These are phyloP conservation scores for Cheiracanthium punctorium DNA, from an alignment of 2,888 invertebrate species.

Conservation along the genomic window DNA sequence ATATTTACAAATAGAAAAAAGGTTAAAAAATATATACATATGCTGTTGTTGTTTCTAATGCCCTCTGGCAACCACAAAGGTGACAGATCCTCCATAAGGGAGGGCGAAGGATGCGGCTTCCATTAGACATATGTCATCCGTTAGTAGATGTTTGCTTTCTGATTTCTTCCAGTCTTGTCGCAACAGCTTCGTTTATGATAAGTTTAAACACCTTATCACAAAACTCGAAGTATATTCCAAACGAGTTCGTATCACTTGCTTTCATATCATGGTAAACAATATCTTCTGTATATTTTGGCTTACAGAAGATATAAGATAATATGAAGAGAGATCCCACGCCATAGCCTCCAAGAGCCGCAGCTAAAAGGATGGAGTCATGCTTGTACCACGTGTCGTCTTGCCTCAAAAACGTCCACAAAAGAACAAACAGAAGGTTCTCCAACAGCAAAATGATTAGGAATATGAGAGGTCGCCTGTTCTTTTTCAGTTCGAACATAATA, in stretches of 20 bases:
- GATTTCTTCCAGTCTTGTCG: constrained; percentile 50
- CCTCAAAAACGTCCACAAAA: constrained; percentile 58
- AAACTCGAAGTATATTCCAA: constrained; percentile 73
- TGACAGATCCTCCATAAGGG: too few relatives aligned
- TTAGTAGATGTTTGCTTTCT: constrained; percentile 20
- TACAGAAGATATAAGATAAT: constrained; percentile 69
- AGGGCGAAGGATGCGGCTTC: too few relatives aligned
- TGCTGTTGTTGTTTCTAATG: too few relatives aligned
- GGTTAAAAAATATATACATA: neutral
- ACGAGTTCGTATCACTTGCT: constrained; percentile 67
- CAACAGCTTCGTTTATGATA: constrained; percentile 60
- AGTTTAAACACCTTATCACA: constrained; percentile 72
- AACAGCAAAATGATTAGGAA: constrained; percentile 67
- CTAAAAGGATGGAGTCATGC: constrained; percentile 25
- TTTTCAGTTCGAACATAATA: constrained; percentile 72
- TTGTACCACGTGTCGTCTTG: constrained; percentile 22
- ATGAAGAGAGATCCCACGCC: constrained; percentile 69
- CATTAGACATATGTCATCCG: too few relatives aligned
- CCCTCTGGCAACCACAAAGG: too few relatives aligned
- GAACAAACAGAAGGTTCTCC: constrained; percentile 69
- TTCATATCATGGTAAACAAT: constrained; percentile 72
- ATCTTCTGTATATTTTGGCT: constrained; percentile 72
- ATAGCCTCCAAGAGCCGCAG: constrained; percentile 31
- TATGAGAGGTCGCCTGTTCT: constrained; percentile 67
- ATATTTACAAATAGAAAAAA: too few relatives aligned